Conservation (phyloP, 1,140 invertebrate genomes). For the Theocolax elegans region DNA sequence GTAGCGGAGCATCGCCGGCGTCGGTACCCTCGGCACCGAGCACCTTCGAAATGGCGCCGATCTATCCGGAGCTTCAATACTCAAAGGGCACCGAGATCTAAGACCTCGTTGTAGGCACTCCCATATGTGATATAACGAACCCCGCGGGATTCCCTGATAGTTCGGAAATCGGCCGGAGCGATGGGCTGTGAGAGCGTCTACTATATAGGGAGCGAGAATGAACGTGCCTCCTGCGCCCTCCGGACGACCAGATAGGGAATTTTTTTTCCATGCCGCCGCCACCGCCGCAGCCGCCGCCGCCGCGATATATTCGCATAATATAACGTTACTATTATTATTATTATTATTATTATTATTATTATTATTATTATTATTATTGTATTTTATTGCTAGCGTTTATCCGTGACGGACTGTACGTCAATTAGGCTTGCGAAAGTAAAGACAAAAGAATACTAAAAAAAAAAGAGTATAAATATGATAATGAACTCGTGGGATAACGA, state of each 20-base stretch:
- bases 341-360: slow-evolving; percentile 6
- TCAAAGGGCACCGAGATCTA: slow-evolving; percentile 71
- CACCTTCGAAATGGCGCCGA: slow-evolving; percentile 84
- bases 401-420: slow-evolving; percentile 17
- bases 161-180: not conserved
- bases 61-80: slow-evolving; percentile 82
- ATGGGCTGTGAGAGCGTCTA: slow-evolving; percentile 37
- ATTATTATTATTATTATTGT: not conserved
- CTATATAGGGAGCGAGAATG: slow-evolving; percentile 11
- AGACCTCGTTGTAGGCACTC: too few relatives aligned
- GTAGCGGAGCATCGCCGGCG: slow-evolving; percentile 78
- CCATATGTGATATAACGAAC: slow-evolving; percentile 36
- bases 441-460: too few relatives aligned
- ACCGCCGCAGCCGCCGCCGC: not conserved
- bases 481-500: too few relatives aligned
- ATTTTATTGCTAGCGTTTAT: slow-evolving; percentile 16
- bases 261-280: not conserved
- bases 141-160: slow-evolving; percentile 3
- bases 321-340: slow-evolving; percentile 22
- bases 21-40: slow-evolving; percentile 84
- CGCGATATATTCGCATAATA: slow-evolving; percentile 26
- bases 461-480: too few relatives aligned
- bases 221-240: slow-evolving; percentile 4
- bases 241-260: not conserved
- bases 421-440: not conserved